Conservation (phyloP, 2,113 vertebrate genomes). For the Baryphthengus martii region DNA sequence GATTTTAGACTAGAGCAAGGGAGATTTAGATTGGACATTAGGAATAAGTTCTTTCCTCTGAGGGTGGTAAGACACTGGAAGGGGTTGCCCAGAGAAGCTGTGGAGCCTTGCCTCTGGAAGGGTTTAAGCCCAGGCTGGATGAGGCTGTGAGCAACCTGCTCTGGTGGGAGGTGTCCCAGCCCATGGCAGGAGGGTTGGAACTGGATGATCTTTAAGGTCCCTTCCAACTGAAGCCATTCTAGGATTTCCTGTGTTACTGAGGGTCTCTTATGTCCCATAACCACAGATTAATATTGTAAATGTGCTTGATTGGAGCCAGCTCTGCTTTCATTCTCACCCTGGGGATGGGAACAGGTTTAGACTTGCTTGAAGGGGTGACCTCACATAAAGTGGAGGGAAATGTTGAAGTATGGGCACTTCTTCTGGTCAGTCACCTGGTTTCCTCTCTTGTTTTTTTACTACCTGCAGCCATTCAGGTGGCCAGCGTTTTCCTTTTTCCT, state of each 20-base stretch:
- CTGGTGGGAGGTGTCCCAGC: too few species aligned
- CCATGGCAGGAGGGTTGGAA: too few species aligned
- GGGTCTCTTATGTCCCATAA: not conserved
- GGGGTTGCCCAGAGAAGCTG: too few species aligned
- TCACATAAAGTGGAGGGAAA: fast-evolving
- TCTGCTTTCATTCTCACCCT: not conserved
- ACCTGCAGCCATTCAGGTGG: not conserved
- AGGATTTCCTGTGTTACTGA: fast-evolving
- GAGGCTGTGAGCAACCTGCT: too few species aligned
- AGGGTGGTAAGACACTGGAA: too few species aligned
- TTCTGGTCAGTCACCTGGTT: not conserved
- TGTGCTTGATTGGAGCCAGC: not conserved
- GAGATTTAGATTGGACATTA: too few species aligned
- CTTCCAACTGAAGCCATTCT: too few species aligned
- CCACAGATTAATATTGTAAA: not conserved
- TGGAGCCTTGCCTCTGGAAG: too few species aligned
- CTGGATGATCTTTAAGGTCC: too few species aligned
- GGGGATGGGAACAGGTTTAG: not conserved
- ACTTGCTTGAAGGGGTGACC: not conserved
- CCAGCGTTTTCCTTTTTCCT: not conserved
- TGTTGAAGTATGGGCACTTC: not conserved
- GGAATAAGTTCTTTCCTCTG: too few species aligned
- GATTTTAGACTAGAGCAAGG: too few species aligned
- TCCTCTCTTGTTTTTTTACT: not conserved
- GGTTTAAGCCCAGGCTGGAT: too few species aligned